Evolutionary conservation across 2,888 invertebrate species (phyloP).

Genomic region (Opisthograptis luteolata): DNA sequence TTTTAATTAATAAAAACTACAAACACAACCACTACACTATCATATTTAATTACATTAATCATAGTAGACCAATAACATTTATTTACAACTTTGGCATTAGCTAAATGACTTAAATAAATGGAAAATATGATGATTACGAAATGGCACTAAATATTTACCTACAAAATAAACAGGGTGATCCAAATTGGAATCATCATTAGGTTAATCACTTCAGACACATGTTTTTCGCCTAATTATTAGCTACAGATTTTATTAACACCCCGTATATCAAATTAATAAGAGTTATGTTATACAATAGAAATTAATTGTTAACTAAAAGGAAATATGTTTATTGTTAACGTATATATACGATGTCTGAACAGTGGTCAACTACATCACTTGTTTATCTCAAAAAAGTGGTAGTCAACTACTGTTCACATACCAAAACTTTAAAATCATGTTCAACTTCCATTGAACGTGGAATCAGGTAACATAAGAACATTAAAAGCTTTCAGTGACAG

Average conservation of each 20-base stretch:
- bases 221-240: no score
- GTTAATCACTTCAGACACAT: no score
- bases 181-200: background rate
- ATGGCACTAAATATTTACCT: slow-evolving; percentile 70
- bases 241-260: slow-evolving; percentile 7
- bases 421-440: slow-evolving; percentile 48
- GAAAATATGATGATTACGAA: slow-evolving; percentile 51
- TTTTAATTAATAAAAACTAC: slow-evolving; percentile 27
- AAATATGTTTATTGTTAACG: slow-evolving; percentile 42
- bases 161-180: slow-evolving; percentile 8
- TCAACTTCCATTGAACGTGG: slow-evolving; percentile 20
- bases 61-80: slow-evolving; percentile 35
- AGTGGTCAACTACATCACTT: slow-evolving; percentile 63
- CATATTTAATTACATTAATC: slow-evolving; percentile 37
- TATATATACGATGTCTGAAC: slow-evolving; percentile 36
- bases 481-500: background rate
- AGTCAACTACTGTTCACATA: slow-evolving; percentile 49
- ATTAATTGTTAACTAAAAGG: slow-evolving; percentile 50
- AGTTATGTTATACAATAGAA: slow-evolving; percentile 37
- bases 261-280: slow-evolving; percentile 3
- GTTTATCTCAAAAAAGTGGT: slow-evolving; percentile 74
- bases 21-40: slow-evolving; percentile 63
- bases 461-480: background rate
- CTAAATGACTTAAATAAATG: slow-evolving; percentile 55
- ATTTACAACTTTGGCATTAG: slow-evolving; percentile 81